Conservation (phyloP, 2,797 vertebrate genomes). For the Diplodus puntazzo region DNA sequence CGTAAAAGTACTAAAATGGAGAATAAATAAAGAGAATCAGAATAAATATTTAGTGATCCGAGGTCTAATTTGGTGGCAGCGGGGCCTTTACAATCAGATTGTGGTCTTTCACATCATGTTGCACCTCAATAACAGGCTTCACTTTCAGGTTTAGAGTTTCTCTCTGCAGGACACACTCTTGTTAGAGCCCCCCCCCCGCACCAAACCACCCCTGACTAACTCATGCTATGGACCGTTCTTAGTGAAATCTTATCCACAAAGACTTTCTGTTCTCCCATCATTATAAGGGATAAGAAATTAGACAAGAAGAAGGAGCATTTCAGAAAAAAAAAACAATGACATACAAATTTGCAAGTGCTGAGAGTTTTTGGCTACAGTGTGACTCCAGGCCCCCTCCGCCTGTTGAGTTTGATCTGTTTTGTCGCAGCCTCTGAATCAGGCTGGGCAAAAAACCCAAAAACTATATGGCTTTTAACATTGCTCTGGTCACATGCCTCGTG, state of each 20-base stretch:
- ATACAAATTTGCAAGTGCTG: neutral
- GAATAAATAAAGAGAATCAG: constrained; percentile 53
- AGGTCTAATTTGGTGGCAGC: constrained; percentile 12
- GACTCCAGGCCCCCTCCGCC: neutral
- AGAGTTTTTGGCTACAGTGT: neutral
- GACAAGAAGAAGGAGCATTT: neutral
- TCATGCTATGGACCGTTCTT: constrained; percentile 1
- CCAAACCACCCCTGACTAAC: neutral
- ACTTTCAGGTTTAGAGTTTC: constrained; percentile 51
- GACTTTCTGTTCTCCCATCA: constrained; percentile 25
- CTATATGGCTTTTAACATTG: constrained; percentile 18
- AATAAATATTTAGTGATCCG: constrained; percentile 49
- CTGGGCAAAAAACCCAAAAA: neutral
- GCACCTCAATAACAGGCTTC: constrained; percentile 43
- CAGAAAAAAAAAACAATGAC: too few species aligned
- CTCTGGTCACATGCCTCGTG: constrained; percentile 50
- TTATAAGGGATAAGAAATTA: constrained; percentile 11
- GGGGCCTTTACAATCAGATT: neutral
- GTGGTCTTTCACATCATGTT: constrained; percentile 31
- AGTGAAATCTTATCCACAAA: constrained; percentile 47
- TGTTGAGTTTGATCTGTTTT: constrained; percentile 30
- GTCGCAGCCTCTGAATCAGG: constrained; percentile 35
- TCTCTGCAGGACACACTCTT: constrained; percentile 16
- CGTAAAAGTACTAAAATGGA: neutral
- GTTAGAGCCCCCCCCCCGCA: neutral